Evolutionary conservation across 2,113 vertebrate species (phyloP), one percentile per base, ranked within the genome.

Genomic region (Nothobranchius kuhntae): DNA sequence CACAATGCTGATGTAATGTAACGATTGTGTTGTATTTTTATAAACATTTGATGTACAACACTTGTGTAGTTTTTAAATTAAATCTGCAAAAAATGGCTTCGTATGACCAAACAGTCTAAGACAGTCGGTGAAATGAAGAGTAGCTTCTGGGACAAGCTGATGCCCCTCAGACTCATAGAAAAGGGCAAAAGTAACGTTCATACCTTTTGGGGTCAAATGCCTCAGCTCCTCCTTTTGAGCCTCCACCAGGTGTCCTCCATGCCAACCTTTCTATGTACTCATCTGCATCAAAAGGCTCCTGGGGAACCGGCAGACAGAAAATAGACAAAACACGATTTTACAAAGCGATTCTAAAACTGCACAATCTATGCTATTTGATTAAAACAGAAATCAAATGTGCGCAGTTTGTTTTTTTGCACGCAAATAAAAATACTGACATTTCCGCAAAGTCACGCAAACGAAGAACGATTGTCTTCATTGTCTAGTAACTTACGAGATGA

Each of bases 251-350:
- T 68, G 95, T 99, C 91, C 98, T 95, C 98, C 98, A 99, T 14
- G 96, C 98, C 86, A 99, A 91, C 64, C 98, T 94, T 77, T 99
- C 98, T 74, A 99, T 98, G 87, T 99, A 99, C 83, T 99, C 98
- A 94, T 99, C 98, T 52, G 96, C 98, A 92, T 98, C 96, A 91
- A 99, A 99, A 56, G 98, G 98, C 83, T 99, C 98, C 98, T 99
- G 67, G 0, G 9, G 13, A n/a, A 24, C 12, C 24, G 46, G 13
- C 15, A 44, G 1, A 11, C 46, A 35, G 11, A 59, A 47, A 38
- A 38, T n/a, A 35, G 0, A 12, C 1, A 10, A 56, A 65, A 56
- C 45, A 36, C 10, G 9, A 9, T 9, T 13, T 53, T 38, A n/a
- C 10, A 17, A 38, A 17, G 10, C 1, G 0, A 61, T 13, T 0